Evolutionary conservation across 1,140 invertebrate genomes (phyloP).

Genomic region (Euwallacea fornicatus): DNA sequence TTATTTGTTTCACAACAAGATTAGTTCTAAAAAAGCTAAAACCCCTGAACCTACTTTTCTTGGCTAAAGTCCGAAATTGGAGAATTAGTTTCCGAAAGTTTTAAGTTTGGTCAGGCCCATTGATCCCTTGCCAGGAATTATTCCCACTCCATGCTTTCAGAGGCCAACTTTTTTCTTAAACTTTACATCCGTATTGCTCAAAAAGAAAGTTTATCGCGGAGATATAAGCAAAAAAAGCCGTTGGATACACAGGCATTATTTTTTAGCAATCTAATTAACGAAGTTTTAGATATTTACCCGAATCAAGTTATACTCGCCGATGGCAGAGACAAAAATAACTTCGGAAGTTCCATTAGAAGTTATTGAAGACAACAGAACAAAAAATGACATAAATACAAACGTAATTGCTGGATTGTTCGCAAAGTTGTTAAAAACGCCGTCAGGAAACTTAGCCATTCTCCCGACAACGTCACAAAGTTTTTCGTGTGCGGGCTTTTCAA

Average conservation of each 20-base stretch:
- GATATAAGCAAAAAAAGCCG: too few relatives aligned
- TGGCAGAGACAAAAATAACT: not conserved
- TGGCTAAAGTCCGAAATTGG: not conserved
- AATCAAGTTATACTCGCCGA: not conserved
- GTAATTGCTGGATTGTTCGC: conserved; percentile 17
- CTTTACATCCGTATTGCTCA: not conserved
- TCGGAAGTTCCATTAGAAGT: conserved; percentile 4
- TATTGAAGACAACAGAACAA: conserved; percentile 3
- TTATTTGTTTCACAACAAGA: too few relatives aligned
- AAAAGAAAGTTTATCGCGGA: not conserved
- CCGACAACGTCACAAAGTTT: conserved; percentile 27
- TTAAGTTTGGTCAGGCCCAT: not conserved
- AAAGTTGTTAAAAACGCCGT: conserved; percentile 19
- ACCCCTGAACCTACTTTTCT: too few relatives aligned
- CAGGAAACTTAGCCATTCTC: conserved; percentile 23
- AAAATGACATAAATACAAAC: conserved; percentile 28
- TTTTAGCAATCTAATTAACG: not conserved
- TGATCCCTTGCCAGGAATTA: not conserved
- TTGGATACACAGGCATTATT: not conserved
- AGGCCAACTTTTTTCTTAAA: not conserved
- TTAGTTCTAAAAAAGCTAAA: too few relatives aligned
- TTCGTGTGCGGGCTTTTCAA: conserved; percentile 29
- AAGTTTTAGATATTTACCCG: not conserved
- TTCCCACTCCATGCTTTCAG: not conserved
- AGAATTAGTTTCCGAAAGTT: not conserved